phyloP scores from a whole-genome alignment of 2,797 vertebrate genomes.

The Chelon auratus region DNA sequence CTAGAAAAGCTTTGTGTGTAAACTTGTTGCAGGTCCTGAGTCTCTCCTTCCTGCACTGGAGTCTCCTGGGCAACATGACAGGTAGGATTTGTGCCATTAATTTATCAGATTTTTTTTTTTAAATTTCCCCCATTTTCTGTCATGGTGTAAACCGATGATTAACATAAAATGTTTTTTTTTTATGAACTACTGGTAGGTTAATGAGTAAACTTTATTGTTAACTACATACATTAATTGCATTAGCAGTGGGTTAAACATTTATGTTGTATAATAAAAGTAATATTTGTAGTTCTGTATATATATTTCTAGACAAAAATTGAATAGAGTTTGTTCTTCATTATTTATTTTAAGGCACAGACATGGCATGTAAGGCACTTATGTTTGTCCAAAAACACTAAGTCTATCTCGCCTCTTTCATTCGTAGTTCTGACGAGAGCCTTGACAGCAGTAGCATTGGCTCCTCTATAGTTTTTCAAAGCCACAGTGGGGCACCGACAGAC shows the following conservation, averaged over 20 bases:
- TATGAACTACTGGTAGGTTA: too few species aligned
- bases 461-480: conserved; percentile 92
- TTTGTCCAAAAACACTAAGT: background rate
- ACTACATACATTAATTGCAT: too few species aligned
- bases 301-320: too few species aligned
- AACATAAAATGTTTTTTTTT: background rate
- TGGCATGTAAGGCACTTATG: background rate
- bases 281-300: background rate
- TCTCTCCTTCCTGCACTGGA: conserved; percentile 83
- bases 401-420: conserved; percentile 25
- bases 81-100: conserved; percentile 47
- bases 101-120: too few species aligned
- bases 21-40: conserved; percentile 67
- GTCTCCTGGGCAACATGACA: conserved; percentile 73
- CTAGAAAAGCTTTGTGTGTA: background rate
- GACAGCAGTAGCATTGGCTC: conserved; percentile 81
- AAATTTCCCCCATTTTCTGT: background rate
- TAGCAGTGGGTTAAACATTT: too few species aligned
- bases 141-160: background rate
- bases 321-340: background rate
- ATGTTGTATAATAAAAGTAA: background rate
- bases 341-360: background rate
- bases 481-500: conserved; percentile 63
- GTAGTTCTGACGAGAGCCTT: conserved; percentile 75
- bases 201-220: too few species aligned